These are phyloP conservation scores for Pedicia rivosa DNA, from an alignment of 2,888 invertebrate species.

Conservation along the genomic window DNA sequence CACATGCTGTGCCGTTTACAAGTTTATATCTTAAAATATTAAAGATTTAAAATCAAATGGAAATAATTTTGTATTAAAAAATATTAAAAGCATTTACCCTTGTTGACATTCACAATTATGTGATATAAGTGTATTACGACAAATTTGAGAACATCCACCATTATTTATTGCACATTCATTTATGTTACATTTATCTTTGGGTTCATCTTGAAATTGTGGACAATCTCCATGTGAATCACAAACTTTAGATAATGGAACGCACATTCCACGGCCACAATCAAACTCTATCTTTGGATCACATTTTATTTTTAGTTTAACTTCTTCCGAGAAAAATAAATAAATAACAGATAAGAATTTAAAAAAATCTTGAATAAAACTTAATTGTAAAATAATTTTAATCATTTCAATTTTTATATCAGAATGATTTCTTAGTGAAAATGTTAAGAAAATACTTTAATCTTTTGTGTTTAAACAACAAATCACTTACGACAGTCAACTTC, in stretches of 20 bases:
- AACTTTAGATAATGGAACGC: slow-evolving; percentile 61
- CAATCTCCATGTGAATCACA: slow-evolving; percentile 81
- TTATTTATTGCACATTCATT: slow-evolving; percentile 68
- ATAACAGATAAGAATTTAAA: too few species aligned
- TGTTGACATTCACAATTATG: slow-evolving; percentile 66
- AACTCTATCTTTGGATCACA: slow-evolving; percentile 70
- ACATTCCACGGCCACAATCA: slow-evolving; percentile 70
- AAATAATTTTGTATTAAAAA: too few species aligned
- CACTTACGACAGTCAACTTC: slow-evolving; percentile 68
- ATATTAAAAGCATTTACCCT: slow-evolving; percentile 38
- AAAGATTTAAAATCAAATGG: background rate
- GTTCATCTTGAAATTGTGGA: slow-evolving; percentile 78
- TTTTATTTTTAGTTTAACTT: slow-evolving; percentile 36
- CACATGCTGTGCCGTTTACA: slow-evolving; percentile 61
- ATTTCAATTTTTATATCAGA: too few species aligned
- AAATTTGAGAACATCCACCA: slow-evolving; percentile 74
- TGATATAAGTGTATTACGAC: slow-evolving; percentile 65
- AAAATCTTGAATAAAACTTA: too few species aligned
- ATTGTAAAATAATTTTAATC: too few species aligned
- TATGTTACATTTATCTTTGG: slow-evolving; percentile 53
- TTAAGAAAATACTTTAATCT: too few species aligned
- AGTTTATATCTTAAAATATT: slow-evolving; percentile 40
- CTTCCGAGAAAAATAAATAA: too few species aligned
- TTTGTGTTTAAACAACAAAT: too few species aligned
- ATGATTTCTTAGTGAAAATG: too few species aligned